These are phyloP conservation scores for Nettapus auritus DNA, from an alignment of 2,113 vertebrate species.

Conservation along the genomic window DNA sequence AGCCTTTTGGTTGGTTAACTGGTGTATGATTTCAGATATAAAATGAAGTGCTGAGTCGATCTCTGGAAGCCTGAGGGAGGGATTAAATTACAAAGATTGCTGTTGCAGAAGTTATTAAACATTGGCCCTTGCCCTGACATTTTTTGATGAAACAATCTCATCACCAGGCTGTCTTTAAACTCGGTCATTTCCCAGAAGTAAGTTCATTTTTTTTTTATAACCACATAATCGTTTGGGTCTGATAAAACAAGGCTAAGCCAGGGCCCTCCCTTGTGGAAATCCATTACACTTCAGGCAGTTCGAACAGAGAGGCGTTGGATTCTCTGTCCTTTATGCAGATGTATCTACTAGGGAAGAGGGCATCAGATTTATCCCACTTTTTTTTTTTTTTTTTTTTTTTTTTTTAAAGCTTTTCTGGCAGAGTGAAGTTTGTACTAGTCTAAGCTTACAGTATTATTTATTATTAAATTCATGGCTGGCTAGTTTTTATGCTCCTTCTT, in stretches of 20 bases:
- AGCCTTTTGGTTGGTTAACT: constrained; percentile 92
- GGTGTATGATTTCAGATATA: constrained; percentile 95
- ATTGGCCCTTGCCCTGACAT: background rate
- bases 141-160: background rate
- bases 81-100: constrained; percentile 47
- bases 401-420: background rate
- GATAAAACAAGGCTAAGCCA: background rate
- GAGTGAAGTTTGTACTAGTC: accelerated
- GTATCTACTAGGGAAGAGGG: background rate
- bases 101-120: constrained; percentile 38
- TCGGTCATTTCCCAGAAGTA: background rate
- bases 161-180: constrained; percentile 22
- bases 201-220: background rate
- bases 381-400: background rate
- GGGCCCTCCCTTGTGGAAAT: background rate
- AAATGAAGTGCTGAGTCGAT: constrained; percentile 93
- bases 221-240: background rate
- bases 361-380: background rate
- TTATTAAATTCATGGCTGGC: background rate
- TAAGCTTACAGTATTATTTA: background rate
- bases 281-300: background rate
- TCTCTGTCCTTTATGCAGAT: background rate
- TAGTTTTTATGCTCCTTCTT: background rate
- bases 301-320: background rate
- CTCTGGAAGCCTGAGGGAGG: constrained; percentile 87